These are phyloP conservation scores for Centropristis striata DNA, from an alignment of 2,113 vertebrate genomes.

Conservation along the genomic window DNA sequence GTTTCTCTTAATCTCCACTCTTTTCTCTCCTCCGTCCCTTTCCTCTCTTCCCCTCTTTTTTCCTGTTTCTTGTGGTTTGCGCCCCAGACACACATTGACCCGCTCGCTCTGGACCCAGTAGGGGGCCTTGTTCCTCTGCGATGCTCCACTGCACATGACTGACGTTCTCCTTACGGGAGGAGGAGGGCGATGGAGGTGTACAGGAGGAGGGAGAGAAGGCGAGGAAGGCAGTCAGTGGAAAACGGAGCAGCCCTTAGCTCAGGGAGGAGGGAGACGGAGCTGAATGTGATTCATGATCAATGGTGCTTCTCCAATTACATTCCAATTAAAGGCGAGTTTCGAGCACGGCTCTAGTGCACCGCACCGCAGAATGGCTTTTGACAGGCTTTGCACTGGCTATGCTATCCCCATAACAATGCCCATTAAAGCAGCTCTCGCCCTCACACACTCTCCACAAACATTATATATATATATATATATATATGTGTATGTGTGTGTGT, in stretches of 20 bases:
- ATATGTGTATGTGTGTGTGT: neutral
- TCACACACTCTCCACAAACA: constrained; percentile 33
- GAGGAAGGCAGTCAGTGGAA: constrained; percentile 53
- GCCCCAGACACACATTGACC: constrained; percentile 83
- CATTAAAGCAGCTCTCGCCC: constrained; percentile 28
- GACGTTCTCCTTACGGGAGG: constrained; percentile 77
- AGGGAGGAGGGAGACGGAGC: constrained; percentile 49
- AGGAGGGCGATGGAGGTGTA: constrained; percentile 28
- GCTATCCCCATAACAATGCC: constrained; percentile 43
- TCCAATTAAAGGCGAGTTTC: constrained; percentile 79
- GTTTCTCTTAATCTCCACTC: constrained; percentile 62
- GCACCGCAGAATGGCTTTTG: constrained; percentile 55
- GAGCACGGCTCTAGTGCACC: constrained; percentile 44
- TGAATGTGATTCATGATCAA: constrained; percentile 81
- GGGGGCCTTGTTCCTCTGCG: constrained; percentile 83
- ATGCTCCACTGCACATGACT: constrained; percentile 84
- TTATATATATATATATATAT: too few relatives aligned
- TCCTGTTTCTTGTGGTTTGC: constrained; percentile 53
- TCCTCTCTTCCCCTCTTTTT: constrained; percentile 21
- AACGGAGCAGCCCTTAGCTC: constrained; percentile 41
- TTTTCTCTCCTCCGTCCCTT: constrained; percentile 4
- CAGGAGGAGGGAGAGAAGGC: constrained; percentile 6
- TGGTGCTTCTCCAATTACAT: constrained; percentile 82
- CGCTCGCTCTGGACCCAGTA: constrained; percentile 68
- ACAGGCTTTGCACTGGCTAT: constrained; percentile 40